Evolutionary conservation across 2,113 vertebrate species (phyloP), one percentile per base, ranked within the genome.

Genomic region (Donacobius atricapilla): DNA sequence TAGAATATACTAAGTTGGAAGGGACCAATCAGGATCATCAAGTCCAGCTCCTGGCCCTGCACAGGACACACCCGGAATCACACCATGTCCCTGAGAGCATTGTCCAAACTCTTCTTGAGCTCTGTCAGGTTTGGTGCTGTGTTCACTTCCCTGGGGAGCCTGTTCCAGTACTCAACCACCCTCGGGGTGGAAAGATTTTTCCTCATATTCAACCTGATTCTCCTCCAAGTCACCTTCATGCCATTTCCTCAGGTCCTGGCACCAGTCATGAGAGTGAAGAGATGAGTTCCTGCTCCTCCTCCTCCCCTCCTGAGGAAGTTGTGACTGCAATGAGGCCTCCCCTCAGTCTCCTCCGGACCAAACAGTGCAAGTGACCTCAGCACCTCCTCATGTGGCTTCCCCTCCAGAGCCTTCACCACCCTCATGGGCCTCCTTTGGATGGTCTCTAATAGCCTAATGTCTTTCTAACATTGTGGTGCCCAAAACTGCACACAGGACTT

Each of bases 1-100:
- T 45, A 22, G 28, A 33, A 25, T 45, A 40, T 45, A n/a, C 19
- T 25, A 14, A 68, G 13, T 24, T 39, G 6, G 39, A 58, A 39
- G 23, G 8, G 9, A 39, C 3, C 24, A 10, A 8, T 39, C 23
- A 82, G 53, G 6, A 58, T n/a, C 45, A 58, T 21, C 0, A 0
- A 58, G 27, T 50, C 31, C 58, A 33, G 5, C 18, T 64, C 58
- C 10, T 50, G 44, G 6, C 7, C 1, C 13, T 58, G 13, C 22
- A 8, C 23, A 57, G 23, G 27, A 37, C 33, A 24, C 19, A n/a
- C 27, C 37, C 73, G 20, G 27, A 66, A 1, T 44, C 37, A 14
- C 28, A 20, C 23, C 2, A 0, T 44, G 33, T 37, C 3, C 23
- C 10, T 44, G 8, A 65, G 37, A 44, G 2, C 2, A 9, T 2